A percentile compares a stretch with the other conserved stretches of the same genome.
phyloP scores from a whole-genome alignment of 2,113 vertebrate species.

The Apteryx owenii region DNA sequence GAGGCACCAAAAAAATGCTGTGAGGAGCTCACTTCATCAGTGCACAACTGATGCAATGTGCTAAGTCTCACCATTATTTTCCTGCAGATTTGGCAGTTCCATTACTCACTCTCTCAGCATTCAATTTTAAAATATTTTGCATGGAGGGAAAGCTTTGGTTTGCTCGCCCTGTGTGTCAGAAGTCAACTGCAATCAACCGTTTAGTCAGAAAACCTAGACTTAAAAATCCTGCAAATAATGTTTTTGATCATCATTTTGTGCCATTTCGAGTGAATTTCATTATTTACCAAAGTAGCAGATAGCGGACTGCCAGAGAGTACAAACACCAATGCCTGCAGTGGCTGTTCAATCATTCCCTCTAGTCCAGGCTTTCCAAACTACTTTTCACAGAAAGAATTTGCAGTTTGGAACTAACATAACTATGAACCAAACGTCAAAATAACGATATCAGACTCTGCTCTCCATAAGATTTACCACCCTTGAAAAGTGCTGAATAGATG shows the following conservation, averaged over 20 bases:
- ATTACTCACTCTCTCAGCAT: background rate
- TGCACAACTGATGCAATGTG: background rate
- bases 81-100: background rate
- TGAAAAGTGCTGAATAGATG: background rate
- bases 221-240: background rate
- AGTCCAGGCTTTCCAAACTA: background rate
- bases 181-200: background rate
- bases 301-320: background rate
- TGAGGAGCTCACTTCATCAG: background rate
- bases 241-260: background rate
- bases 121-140: background rate
- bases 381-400: background rate
- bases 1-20: fast-evolving
- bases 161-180: background rate
- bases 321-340: background rate
- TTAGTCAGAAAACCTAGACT: background rate
- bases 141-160: background rate
- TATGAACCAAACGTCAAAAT: background rate
- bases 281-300: background rate
- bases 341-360: background rate
- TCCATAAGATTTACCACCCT: background rate
- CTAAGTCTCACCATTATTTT: background rate
- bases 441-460: background rate
- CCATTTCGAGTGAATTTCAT: background rate
- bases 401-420: background rate